A percentile compares a stretch with the other conserved stretches of the same genome.
These are phyloP conservation scores for Xestia ashworthii DNA, from an alignment of 2,888 invertebrate genomes.

Conservation along the genomic window DNA sequence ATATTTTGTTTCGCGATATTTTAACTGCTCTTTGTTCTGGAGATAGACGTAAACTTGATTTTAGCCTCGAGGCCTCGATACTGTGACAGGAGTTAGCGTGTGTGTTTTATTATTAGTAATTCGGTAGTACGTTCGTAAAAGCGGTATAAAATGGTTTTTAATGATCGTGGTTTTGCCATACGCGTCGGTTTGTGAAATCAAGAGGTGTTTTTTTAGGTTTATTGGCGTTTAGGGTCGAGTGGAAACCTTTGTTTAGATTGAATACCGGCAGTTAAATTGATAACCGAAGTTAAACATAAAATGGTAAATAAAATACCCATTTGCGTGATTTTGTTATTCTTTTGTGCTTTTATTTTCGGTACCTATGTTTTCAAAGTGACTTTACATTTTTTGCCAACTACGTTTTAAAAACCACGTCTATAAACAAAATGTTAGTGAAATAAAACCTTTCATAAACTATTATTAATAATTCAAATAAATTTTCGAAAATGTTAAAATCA, in stretches of 20 bases:
- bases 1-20: slow-evolving; percentile 79
- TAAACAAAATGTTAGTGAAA: not conserved
- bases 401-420: not conserved
- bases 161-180: slow-evolving; percentile 86
- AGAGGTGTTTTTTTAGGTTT: slow-evolving; percentile 87
- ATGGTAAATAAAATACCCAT: slow-evolving; percentile 63
- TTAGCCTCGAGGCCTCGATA: slow-evolving; percentile 79
- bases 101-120: slow-evolving; percentile 87
- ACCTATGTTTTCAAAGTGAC: slow-evolving; percentile 42
- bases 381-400: not conserved
- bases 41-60: slow-evolving; percentile 82
- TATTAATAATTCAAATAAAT: not conserved
- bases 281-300: slow-evolving; percentile 70
- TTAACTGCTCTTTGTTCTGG: slow-evolving; percentile 88
- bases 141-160: slow-evolving; percentile 83
- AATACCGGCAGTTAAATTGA: slow-evolving; percentile 82
- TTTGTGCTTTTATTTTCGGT: slow-evolving; percentile 61
- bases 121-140: slow-evolving; percentile 82
- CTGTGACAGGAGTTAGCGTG: slow-evolving; percentile 83
- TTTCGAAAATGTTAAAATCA: not conserved
- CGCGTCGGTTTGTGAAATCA: slow-evolving; percentile 85
- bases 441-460: too few species aligned
- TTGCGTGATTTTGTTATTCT: slow-evolving; percentile 67
- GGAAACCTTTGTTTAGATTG: slow-evolving; percentile 86
- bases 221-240: slow-evolving; percentile 85